Base-by-base conservation (phyloP, 2,113 vertebrate genomes). In the Emydura subglobosa region DNA sequence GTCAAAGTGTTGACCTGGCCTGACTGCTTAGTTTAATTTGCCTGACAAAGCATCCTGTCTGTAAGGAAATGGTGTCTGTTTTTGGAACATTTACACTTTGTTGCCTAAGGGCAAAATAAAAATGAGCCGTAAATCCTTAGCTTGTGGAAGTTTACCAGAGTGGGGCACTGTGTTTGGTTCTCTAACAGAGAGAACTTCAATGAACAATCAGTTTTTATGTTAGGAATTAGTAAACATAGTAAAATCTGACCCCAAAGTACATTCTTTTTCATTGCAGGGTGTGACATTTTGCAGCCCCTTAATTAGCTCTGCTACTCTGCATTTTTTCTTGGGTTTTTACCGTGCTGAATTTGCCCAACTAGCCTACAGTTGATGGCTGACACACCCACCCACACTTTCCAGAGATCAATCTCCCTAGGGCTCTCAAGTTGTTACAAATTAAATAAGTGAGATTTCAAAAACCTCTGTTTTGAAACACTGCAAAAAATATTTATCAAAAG, bases 231-330 rank as follows among this genome's bases (percentile, higher is more conserved):
- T 39, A 89, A 93, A 61, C 61, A 84, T 10, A 50, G 85, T 29
- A 93, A 92, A 92, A 83, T n/a, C 10, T 89, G 24, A 42, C 74
- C 94, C 29, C 49, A 80, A 47, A 57, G 50, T 91, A 2, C 47
- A 10, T 72, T 14, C 78, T 83, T 34, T 84, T 89, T 29, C 16
- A 84, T 68, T 93, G 39, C 5, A 3, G 92, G 55, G 7, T 42
- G 14, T 78, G 7, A 31, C 12, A 82, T 12, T 76, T 29, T 6
- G 53, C 74, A 39, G 65, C 57, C 22, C 4, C 22, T 47, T 78
- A 78, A 44, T 78, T 27, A 78, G 5, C 21, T 85, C 6, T 53
- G 51, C 51, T 53, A 53, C 51, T 17, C 51, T 68, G 27, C 83
- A 1, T 44, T 87, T 95, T 89, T 5, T 34, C 59, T 22, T 9